Evolutionary conservation across 2,888 invertebrate genomes (phyloP).

Genomic region (Nebria salina): DNA sequence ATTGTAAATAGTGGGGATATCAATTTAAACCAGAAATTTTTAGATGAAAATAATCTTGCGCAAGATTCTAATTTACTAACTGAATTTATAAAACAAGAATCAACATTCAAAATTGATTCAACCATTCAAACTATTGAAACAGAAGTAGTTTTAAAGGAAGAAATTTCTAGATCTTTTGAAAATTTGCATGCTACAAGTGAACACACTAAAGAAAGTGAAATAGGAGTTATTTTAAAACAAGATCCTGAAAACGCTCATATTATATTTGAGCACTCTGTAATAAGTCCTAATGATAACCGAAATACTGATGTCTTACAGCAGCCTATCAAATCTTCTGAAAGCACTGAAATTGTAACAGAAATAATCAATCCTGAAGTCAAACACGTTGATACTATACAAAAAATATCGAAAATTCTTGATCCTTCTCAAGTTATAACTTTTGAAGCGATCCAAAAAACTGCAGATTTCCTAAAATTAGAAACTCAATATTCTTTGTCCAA

Average conservation of each 20-base stretch:
- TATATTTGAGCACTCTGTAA: no score
- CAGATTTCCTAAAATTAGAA: no score
- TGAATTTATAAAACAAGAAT: constrained; percentile 57
- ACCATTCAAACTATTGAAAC: background rate
- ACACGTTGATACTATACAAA: background rate
- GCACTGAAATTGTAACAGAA: background rate
- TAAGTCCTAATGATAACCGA: no score
- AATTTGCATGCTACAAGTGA: background rate
- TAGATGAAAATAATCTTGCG: background rate
- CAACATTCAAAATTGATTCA: constrained; percentile 52
- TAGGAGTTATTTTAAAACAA: no score
- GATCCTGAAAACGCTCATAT: no score
- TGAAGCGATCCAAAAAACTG: constrained; percentile 6
- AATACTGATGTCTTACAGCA: no score
- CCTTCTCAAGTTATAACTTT: background rate
- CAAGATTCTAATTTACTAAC: background rate
- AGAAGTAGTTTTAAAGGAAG: background rate
- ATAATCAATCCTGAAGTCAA: background rate
- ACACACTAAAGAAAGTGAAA: no score
- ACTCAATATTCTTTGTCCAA: background rate
- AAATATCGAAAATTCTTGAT: background rate
- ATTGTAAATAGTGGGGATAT: background rate
- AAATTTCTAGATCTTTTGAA: background rate
- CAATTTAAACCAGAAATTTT: no score
- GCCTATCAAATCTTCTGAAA: background rate